These are phyloP conservation scores for Sebastes miniatus DNA, from an alignment of 2,797 vertebrate genomes.

Conservation along the genomic window DNA sequence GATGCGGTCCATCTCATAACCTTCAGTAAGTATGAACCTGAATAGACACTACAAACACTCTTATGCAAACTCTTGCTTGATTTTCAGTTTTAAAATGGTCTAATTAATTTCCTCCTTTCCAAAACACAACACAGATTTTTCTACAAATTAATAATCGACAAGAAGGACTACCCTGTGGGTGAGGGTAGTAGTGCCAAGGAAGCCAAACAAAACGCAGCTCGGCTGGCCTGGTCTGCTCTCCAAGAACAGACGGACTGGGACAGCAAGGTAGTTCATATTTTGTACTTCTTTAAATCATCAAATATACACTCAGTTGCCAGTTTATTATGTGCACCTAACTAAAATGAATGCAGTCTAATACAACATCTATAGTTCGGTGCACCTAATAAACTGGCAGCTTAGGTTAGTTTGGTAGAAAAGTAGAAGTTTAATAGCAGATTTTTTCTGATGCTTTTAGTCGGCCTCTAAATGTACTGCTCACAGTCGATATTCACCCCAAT, in stretches of 20 bases:
- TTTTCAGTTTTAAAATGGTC: not conserved
- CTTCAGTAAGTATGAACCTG: constrained; percentile 62
- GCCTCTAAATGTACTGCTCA: too few relatives aligned
- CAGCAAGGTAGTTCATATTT: constrained; percentile 52
- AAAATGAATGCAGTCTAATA: too few relatives aligned
- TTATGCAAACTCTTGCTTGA: not conserved
- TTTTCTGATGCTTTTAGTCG: fast-evolving
- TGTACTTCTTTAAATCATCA: not conserved
- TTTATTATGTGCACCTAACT: not conserved
- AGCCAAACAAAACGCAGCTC: constrained; percentile 73
- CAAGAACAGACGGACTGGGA: constrained; percentile 40
- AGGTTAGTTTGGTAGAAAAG: fast-evolving
- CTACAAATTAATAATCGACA: constrained; percentile 49
- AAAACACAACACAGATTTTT: constrained; percentile 65
- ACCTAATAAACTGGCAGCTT: too few relatives aligned
- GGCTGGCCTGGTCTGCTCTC: constrained; percentile 59
- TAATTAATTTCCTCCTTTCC: not conserved
- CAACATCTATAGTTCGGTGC: too few relatives aligned
- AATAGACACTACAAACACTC: not conserved
- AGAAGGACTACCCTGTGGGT: constrained; percentile 56
- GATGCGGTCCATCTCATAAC: constrained; percentile 52
- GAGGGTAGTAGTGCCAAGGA: constrained; percentile 57
- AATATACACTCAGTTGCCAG: not conserved
- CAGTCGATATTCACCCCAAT: too few relatives aligned
- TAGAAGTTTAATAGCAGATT: not conserved